phyloP scores from a whole-genome alignment of 2,113 vertebrate genomes.

The Aspidoscelis tigris region DNA sequence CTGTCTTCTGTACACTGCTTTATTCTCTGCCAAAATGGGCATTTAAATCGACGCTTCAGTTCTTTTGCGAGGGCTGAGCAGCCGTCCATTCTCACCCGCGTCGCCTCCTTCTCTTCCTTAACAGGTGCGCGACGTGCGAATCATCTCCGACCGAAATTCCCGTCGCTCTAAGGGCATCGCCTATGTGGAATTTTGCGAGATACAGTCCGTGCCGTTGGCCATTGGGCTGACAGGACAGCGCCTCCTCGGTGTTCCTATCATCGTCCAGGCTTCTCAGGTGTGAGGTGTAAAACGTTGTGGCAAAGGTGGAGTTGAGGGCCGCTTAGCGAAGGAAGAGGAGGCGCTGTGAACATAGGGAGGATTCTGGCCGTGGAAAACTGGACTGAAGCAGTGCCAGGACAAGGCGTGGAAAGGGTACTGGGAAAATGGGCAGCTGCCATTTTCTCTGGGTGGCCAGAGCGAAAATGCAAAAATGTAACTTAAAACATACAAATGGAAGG shows the following conservation, averaged over 20 bases:
- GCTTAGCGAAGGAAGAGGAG: background rate
- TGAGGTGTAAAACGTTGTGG: background rate
- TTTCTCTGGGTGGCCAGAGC: too few species aligned
- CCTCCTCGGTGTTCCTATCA: conserved; percentile 70
- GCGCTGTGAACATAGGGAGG: too few species aligned
- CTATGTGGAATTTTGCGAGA: conserved; percentile 74
- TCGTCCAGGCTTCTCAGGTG: conserved; percentile 75
- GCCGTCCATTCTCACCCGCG: too few species aligned
- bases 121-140: conserved; percentile 74
- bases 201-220: conserved; percentile 71
- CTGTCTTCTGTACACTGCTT: too few species aligned
- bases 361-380: too few species aligned
- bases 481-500: too few species aligned
- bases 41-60: background rate
- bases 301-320: background rate
- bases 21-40: background rate
- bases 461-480: too few species aligned
- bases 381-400: too few species aligned
- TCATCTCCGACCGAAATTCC: conserved; percentile 75
- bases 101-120: background rate
- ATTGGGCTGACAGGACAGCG: conserved; percentile 71
- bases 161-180: conserved; percentile 72
- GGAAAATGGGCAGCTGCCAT: too few species aligned
- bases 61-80: too few species aligned
- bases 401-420: too few species aligned